phyloP scores from a whole-genome alignment of 2,113 vertebrate species.

The Marmota monax region DNA sequence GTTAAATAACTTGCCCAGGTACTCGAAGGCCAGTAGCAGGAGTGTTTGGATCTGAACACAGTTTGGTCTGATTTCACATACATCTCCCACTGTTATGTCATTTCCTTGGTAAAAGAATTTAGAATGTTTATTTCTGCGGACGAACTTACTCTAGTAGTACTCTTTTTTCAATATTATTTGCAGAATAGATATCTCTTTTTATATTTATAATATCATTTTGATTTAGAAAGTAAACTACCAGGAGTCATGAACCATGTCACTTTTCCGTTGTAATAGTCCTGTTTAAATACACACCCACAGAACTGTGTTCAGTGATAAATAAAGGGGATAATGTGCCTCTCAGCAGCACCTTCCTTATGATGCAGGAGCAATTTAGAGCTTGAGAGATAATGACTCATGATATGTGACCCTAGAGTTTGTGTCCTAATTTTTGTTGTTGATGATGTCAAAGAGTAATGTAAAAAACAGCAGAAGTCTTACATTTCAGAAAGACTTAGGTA shows the following conservation, averaged over 20 bases:
- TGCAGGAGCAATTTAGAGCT: neutral
- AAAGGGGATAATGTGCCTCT: neutral
- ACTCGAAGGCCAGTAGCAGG: neutral
- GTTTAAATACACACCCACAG: constrained; percentile 20
- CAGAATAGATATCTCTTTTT: neutral
- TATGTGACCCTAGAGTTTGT: neutral
- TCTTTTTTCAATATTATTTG: constrained; percentile 6
- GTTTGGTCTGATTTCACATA: neutral
- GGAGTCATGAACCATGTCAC: neutral
- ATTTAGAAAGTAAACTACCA: neutral
- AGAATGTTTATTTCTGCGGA: neutral
- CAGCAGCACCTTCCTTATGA: neutral
- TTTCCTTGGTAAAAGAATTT: constrained; percentile 16
- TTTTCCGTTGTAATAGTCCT: neutral
- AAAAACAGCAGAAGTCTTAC: neutral
- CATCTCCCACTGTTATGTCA: neutral
- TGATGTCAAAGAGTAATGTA: neutral
- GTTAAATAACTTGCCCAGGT: neutral
- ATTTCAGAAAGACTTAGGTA: constrained; percentile 1
- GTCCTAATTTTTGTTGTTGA: neutral
- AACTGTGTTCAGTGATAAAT: neutral
- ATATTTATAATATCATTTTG: neutral
- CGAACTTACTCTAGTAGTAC: neutral
- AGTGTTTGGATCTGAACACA: neutral
- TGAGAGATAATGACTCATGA: neutral